Base-by-base conservation (phyloP, 1,140 invertebrate genomes). In the Spodoptera litura region DNA sequence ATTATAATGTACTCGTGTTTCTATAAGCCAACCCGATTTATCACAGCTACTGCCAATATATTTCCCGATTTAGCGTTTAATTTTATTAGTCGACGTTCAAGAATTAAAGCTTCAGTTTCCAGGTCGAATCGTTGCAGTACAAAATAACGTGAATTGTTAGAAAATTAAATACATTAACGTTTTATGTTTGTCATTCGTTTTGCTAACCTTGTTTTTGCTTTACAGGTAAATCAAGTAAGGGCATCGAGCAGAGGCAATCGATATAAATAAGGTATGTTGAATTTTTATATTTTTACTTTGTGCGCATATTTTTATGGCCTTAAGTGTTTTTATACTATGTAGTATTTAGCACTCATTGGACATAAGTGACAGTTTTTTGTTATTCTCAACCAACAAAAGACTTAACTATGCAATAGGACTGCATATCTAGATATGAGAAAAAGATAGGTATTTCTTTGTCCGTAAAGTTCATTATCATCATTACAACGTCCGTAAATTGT, bases 91-190 rank as follows among this genome's bases (percentile, higher is more conserved):
- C 52, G 20, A 31, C 64, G 38, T 27, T 52, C 44, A 68, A 51
- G 64, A 68, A 68, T 68, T 68, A 68, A 68, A 53, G 64, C 64
- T 68, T 27, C 8, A 11, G 20, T 68, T 68, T 68, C 49, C 64
- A 68, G 64, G 64, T 68, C 64, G 52, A 68, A 68, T 27, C 20
- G 64, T 68, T 68, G 64, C 64, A 27, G 25, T 68, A 52, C 64
- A 52, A 68, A 68, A 11, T n/a, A 64, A 68, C 64, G 27, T 31
- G 3, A 13, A 68, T 53, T 68, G 49, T 68, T 52, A n/a, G 64
- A 68, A 68, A 51, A 52, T 52, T 51, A 27, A 68, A 68, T 68
- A 52, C 12, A 68, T 52, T 27, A 27, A 13, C 25, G 49, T 52
- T 68, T 68, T 13, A n/a, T 68, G 11, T 27, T 52, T 8, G 49